A percentile compares a stretch with the other conserved stretches of the same genome.
phyloP scores from a whole-genome alignment of 2,797 vertebrate species.

The Acanthurus lineatus region DNA sequence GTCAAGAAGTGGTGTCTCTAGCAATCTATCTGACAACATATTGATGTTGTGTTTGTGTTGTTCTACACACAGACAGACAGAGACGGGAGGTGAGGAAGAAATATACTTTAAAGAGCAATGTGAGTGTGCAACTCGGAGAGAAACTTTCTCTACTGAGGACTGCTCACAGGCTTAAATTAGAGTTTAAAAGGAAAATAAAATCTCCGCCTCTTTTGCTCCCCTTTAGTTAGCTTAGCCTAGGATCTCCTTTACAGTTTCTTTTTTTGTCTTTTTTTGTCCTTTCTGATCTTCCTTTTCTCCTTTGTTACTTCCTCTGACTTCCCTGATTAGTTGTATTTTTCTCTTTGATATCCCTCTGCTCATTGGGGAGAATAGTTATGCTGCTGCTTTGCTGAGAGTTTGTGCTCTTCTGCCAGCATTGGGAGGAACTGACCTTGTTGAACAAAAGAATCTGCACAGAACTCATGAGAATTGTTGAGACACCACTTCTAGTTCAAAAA shows the following conservation, averaged over 20 bases:
- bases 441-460: constrained; percentile 19
- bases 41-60: constrained; percentile 66
- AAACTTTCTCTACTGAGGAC: constrained; percentile 56
- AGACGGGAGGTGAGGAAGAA: constrained; percentile 19
- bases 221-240: background rate
- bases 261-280: background rate
- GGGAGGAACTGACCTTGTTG: constrained; percentile 19
- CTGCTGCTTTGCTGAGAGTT: constrained; percentile 22
- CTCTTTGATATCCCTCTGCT: constrained; percentile 23
- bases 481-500: constrained; percentile 39
- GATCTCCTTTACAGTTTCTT: background rate
- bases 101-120: constrained; percentile 52
- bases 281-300: background rate
- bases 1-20: constrained; percentile 44
- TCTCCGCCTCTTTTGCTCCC: background rate
- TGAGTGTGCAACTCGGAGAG: constrained; percentile 18
- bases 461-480: constrained; percentile 16
- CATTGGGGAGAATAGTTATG: constrained; percentile 18
- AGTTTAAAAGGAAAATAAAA: constrained; percentile 20
- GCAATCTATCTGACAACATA: constrained; percentile 63
- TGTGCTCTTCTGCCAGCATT: background rate
- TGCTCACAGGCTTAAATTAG: constrained; percentile 23
- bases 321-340: constrained; percentile 18
- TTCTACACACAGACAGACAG: constrained; percentile 35
- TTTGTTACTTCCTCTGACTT: constrained; percentile 9